Percentiles rank a stretch among this genome's conserved stretches.
These are phyloP conservation scores for Drosophila asahinai DNA, from an alignment of 1,140 invertebrate genomes.

Conservation along the genomic window DNA sequence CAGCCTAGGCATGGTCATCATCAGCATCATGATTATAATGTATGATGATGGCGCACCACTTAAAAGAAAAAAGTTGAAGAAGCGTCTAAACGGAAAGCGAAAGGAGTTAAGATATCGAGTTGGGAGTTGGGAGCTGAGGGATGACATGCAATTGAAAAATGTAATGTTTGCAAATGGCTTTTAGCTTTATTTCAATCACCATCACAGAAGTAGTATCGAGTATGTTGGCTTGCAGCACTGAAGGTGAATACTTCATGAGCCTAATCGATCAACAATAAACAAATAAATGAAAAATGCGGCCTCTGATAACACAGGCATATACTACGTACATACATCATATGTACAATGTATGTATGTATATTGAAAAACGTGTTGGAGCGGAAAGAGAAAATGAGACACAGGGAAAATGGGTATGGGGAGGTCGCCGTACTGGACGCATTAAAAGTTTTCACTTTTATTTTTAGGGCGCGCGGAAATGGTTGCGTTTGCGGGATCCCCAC, in stretches of 20 bases:
- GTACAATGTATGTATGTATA: too few species aligned
- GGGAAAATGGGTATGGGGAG: conserved; percentile 3
- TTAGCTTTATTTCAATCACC: background rate
- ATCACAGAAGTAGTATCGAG: background rate
- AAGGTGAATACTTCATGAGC: conserved; percentile 13
- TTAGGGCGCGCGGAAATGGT: conserved; percentile 72
- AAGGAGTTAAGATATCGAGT: conserved; percentile 15
- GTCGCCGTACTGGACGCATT: conserved; percentile 38
- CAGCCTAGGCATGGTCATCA: conserved; percentile 17
- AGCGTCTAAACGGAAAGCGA: conserved; percentile 42
- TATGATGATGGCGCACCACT: conserved; percentile 26
- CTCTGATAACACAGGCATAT: conserved; percentile 50
- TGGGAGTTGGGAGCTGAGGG: background rate
- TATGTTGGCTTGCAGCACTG: conserved; percentile 16
- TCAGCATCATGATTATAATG: conserved; percentile 20
- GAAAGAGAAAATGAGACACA: conserved; percentile 1
- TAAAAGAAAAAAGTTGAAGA: background rate
- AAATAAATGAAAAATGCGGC: conserved; percentile 70
- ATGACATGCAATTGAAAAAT: conserved; percentile 17
- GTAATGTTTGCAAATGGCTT: background rate
- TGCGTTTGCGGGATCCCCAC: conserved; percentile 23
- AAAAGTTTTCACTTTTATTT: conserved; percentile 76
- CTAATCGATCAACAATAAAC: conserved; percentile 63
- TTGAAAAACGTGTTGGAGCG: conserved; percentile 2
- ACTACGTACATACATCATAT: background rate